Evolutionary conservation across 2,113 vertebrate species (phyloP).

Genomic region (Girardinichthys multiradiatus): DNA sequence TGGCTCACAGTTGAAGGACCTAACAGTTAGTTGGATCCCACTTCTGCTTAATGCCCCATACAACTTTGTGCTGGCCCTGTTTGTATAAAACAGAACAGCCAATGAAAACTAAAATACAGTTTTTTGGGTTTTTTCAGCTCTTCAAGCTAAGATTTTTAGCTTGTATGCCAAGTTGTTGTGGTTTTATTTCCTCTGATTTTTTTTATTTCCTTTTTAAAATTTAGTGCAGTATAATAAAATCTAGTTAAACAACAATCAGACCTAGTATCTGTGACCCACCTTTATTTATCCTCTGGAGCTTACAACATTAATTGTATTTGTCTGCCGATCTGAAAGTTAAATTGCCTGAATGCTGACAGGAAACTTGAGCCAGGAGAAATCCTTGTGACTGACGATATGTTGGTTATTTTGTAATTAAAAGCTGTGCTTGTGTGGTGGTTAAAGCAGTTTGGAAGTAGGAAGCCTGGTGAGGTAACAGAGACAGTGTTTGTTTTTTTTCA

Average conservation of each 20-base stretch:
- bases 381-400: constrained; percentile 62
- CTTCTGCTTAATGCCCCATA: too few relatives aligned
- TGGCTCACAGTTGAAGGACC: too few relatives aligned
- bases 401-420: constrained; percentile 61
- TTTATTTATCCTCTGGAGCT: constrained; percentile 17
- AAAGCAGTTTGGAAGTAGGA: constrained; percentile 8
- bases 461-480: constrained; percentile 4
- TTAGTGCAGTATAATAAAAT: neutral
- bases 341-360: constrained; percentile 20
- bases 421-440: constrained; percentile 17
- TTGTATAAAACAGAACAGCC: too few relatives aligned
- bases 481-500: neutral
- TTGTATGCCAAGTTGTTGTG: neutral
- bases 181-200: neutral
- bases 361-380: constrained; percentile 32
- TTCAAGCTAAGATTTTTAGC: neutral
- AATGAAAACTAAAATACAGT: neutral
- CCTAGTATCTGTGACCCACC: constrained; percentile 30
- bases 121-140: neutral
- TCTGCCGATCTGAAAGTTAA: constrained; percentile 1
- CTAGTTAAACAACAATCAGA: neutral
- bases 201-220: neutral
- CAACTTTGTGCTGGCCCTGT: too few relatives aligned
- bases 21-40: too few relatives aligned
- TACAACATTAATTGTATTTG: constrained; percentile 7